Conservation (phyloP, 2,113 vertebrate genomes). For the Speoplatyrhinus poulsoni region DNA sequence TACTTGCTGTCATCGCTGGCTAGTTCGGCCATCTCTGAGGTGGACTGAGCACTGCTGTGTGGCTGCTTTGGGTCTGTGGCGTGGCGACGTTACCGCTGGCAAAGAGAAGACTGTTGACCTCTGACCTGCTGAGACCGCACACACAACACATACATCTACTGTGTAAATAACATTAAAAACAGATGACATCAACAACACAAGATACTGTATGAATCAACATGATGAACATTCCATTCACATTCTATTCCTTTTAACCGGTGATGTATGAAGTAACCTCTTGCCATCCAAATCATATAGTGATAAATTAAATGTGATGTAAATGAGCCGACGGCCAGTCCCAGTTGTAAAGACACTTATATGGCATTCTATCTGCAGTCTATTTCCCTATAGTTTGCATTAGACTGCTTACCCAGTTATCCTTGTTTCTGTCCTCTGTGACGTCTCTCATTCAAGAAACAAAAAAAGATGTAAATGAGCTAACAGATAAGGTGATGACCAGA, state of each 20-base stretch:
- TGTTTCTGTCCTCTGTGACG: slow-evolving; percentile 36
- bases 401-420: slow-evolving; percentile 56
- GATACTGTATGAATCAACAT: too few species aligned
- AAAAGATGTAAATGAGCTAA: slow-evolving; percentile 64
- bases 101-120: not conserved
- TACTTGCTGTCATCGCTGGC: slow-evolving; percentile 86
- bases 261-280: not conserved
- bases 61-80: not conserved
- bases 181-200: too few species aligned
- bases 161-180: too few species aligned
- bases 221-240: not conserved
- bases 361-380: slow-evolving; percentile 26
- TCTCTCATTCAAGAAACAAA: slow-evolving; percentile 49
- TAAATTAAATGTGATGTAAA: slow-evolving; percentile 23
- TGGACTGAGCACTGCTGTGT: not conserved
- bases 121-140: slow-evolving; percentile 28
- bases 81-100: not conserved
- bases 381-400: slow-evolving; percentile 40
- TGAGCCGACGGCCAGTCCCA: not conserved
- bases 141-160: not conserved
- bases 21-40: slow-evolving; percentile 60
- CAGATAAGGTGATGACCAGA: slow-evolving; percentile 53
- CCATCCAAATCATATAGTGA: not conserved
- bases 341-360: slow-evolving; percentile 1
- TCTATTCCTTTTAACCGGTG: not conserved